Evolutionary conservation across 2,888 invertebrate genomes (phyloP).

Genomic region (Epiperipatus broadwayi): DNA sequence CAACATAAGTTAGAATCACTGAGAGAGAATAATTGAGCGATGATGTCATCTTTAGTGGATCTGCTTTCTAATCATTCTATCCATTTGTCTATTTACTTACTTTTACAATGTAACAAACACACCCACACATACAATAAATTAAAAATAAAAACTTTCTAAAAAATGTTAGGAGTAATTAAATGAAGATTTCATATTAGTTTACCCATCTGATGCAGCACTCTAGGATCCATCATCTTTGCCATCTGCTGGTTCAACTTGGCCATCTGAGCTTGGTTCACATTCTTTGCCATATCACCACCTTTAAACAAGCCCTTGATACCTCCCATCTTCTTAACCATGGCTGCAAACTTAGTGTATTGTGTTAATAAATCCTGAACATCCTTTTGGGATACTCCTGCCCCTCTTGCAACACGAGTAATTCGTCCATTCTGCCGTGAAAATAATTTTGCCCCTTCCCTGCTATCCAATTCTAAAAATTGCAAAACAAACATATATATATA

Average conservation of each 20-base stretch:
- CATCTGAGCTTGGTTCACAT: constrained; percentile 96
- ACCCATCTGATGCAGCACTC: constrained; percentile 84
- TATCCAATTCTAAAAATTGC: constrained; percentile 55
- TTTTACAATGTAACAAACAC: background rate
- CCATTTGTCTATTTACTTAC: background rate
- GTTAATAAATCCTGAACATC: constrained; percentile 92
- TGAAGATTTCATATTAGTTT: too few relatives aligned
- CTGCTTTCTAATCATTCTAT: background rate
- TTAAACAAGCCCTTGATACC: constrained; percentile 97
- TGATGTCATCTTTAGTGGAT: too few relatives aligned
- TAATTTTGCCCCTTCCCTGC: constrained; percentile 81
- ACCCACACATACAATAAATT: constrained; percentile 7
- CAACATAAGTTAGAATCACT: too few relatives aligned
- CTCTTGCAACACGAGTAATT: constrained; percentile 65
- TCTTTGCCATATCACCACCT: constrained; percentile 91
- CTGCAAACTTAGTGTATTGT: constrained; percentile 97
- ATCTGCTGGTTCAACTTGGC: constrained; percentile 96
- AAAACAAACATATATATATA: background rate
- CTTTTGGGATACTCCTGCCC: constrained; percentile 76
- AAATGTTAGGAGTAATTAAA: too few relatives aligned
- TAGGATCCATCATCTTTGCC: constrained; percentile 99
- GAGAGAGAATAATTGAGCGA: too few relatives aligned
- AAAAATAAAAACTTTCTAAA: constrained; percentile 10
- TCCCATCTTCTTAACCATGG: constrained; percentile 99
- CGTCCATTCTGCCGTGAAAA: constrained; percentile 77